Evolutionary conservation across 2,113 vertebrate species (phyloP).

Genomic region (Falcunculus frontatus): DNA sequence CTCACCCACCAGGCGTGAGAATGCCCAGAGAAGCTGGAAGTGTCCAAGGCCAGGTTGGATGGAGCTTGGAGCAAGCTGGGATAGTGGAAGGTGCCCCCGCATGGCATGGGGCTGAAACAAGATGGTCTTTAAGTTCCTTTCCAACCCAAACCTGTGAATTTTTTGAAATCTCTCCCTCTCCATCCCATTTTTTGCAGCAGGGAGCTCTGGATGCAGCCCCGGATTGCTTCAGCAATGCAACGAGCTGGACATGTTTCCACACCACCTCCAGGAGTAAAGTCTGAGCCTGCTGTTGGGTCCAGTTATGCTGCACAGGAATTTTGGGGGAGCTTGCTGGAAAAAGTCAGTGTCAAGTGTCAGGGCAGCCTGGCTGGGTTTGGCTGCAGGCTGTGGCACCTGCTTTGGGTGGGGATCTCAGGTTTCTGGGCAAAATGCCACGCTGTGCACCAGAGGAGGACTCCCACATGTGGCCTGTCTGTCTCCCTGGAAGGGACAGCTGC

Average conservation of each 20-base stretch:
- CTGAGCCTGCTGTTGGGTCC: neutral
- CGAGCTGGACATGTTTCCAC: accelerated
- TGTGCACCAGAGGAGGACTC: neutral
- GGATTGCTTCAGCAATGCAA: accelerated
- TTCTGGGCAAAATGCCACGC: neutral
- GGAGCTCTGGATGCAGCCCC: neutral
- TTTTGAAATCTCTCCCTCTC: neutral
- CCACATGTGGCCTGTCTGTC: too few species aligned
- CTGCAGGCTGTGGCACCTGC: neutral
- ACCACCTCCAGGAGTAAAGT: neutral
- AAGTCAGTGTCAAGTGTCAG: neutral
- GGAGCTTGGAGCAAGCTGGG: neutral
- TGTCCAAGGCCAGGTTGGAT: neutral
- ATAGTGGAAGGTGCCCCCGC: neutral
- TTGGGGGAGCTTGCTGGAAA: neutral
- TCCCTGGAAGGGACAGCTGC: neutral
- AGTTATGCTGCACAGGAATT: neutral
- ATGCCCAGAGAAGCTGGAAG: neutral
- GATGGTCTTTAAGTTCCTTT: neutral
- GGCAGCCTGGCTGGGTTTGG: neutral
- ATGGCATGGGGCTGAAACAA: neutral
- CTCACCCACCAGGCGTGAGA: accelerated
- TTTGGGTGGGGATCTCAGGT: neutral
- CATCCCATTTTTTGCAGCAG: neutral
- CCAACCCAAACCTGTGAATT: neutral